phyloP scores from a whole-genome alignment of 2,797 vertebrate species.

The Myripristis jacobus region DNA sequence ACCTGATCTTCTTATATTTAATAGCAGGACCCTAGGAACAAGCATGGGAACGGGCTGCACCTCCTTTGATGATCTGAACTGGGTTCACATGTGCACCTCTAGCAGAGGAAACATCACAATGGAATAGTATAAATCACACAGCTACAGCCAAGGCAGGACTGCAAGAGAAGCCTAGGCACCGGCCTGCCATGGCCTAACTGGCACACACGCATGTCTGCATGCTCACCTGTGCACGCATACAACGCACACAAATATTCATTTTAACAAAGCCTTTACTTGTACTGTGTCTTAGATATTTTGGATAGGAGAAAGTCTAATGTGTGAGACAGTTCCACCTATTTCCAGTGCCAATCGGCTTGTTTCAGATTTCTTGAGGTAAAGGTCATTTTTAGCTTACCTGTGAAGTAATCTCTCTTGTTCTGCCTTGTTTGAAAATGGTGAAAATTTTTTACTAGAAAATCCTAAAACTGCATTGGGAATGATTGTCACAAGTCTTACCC shows the following conservation, averaged over 20 bases:
- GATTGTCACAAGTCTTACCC: background rate
- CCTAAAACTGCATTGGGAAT: background rate
- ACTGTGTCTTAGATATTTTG: background rate
- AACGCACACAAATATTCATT: slow-evolving; percentile 34
- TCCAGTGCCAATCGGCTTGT: background rate
- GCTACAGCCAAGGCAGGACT: slow-evolving; percentile 24
- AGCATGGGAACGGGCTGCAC: slow-evolving; percentile 72
- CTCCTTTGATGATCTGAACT: slow-evolving; percentile 75
- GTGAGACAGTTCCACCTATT: background rate
- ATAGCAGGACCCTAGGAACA: slow-evolving; percentile 80
- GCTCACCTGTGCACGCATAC: slow-evolving; percentile 34
- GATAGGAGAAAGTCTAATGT: too few relatives aligned
- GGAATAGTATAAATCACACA: slow-evolving; percentile 45
- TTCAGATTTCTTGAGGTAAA: background rate
- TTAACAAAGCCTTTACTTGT: too few relatives aligned
- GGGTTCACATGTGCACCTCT: slow-evolving; percentile 62
- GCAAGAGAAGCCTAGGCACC: background rate
- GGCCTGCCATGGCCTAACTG: too few relatives aligned
- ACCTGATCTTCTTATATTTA: slow-evolving; percentile 77
- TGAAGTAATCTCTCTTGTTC: background rate
- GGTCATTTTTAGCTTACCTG: background rate
- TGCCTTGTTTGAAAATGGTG: too few relatives aligned
- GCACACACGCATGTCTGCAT: background rate
- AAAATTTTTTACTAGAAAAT: background rate
- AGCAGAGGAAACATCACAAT: slow-evolving; percentile 68